Percentiles rank a stretch among this genome's conserved stretches.
These are phyloP conservation scores for Centropristis striata DNA, from an alignment of 2,113 vertebrate species.

Conservation along the genomic window DNA sequence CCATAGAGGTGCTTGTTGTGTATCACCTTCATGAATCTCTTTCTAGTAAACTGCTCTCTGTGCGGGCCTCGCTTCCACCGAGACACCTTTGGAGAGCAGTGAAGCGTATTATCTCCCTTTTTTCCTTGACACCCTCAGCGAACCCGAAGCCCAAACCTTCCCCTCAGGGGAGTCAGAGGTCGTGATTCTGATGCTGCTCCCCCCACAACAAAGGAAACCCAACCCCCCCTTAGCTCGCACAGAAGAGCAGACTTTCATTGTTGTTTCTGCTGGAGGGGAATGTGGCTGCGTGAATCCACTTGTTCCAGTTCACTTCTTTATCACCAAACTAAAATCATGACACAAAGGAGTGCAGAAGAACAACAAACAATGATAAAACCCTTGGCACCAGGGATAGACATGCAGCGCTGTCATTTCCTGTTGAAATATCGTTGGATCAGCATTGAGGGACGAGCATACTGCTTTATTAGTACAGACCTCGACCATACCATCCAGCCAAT, in stretches of 20 bases:
- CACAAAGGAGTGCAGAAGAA: not conserved
- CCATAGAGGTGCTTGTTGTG: not conserved
- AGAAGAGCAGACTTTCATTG: constrained; percentile 24
- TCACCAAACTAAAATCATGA: not conserved
- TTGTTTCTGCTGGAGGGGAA: constrained; percentile 48
- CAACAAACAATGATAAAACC: not conserved
- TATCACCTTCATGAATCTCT: not conserved
- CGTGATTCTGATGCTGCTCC: constrained; percentile 37
- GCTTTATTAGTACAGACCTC: constrained; percentile 27
- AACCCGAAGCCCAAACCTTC: constrained; percentile 41
- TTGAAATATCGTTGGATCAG: constrained; percentile 34
- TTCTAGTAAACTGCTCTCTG: not conserved
- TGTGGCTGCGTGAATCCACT: constrained; percentile 32
- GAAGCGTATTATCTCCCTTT: constrained; percentile 21
- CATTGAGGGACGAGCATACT: not conserved
- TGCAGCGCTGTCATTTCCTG: not conserved
- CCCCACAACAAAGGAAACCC: constrained; percentile 64
- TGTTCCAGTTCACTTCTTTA: constrained; percentile 45
- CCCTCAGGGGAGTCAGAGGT: constrained; percentile 53
- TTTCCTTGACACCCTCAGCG: constrained; percentile 48
- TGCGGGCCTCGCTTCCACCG: not conserved
- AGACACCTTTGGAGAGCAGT: constrained; percentile 24
- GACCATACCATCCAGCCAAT: constrained; percentile 56
- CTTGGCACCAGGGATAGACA: not conserved
- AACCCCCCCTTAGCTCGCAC: constrained; percentile 23